Base-by-base conservation (phyloP, 2,888 invertebrate genomes). In the Platycnemis pennipes region DNA sequence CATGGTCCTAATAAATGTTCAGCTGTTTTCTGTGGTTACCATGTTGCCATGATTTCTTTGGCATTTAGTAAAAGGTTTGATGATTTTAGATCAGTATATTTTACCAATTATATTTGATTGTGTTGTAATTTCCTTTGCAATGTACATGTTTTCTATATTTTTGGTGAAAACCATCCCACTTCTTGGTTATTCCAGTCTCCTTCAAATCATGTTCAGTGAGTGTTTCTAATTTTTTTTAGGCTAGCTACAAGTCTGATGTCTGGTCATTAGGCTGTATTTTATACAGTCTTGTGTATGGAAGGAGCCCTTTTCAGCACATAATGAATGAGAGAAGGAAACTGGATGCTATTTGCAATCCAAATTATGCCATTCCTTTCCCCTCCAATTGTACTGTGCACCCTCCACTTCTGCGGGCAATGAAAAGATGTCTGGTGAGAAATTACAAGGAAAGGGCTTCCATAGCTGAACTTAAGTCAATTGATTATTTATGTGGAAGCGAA, bases 251-350 rank as follows among this genome's bases (percentile, higher is more conserved):
- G 96, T 98, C 99, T 87, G 99, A 99, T 96, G 99, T 99, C 94
- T 99, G 99, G 99, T 99, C 99, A 0, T 97, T 99, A 95, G 99
- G 99, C 44, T 99, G 99, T 96, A 99, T 99, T 96, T 97, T 99
- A 95, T 99, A 99, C 97, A 98, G 98, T 96, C 97, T 99, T 96
- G 97, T 99, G 85, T 99, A 99, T 96, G 98, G 98, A 0, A 97
- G 97, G 95, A 99, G 99, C 1, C 99, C 99, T 0, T 99, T 99
- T 96, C 98, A 98, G 85, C 98, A 99, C 96, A 97, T 99, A 95
- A 97, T 97, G 77, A 97, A 98, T 95, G 97, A 97, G 95, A 97
- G 98, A 96, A 97, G 97, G 77, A 99, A 99, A 96, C 97, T 98
- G 94, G 97, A 97, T 95, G 98, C 98, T 94, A 99, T 99, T 95